Conservation (phyloP, 2,888 invertebrate species). For the Philereme transversata region DNA sequence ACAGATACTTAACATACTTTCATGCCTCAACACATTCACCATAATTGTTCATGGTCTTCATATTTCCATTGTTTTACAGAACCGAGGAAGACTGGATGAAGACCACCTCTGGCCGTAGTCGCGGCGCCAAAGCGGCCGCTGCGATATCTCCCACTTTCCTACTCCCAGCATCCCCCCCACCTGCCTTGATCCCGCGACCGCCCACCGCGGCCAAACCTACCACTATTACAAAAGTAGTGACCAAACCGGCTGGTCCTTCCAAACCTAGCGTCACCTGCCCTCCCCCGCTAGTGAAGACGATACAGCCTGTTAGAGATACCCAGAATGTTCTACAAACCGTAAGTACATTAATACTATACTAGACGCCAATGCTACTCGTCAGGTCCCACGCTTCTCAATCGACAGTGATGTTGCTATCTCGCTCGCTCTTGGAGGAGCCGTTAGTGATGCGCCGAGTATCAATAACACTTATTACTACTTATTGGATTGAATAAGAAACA, state of each 20-base stretch:
- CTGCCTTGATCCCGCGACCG: conserved; percentile 24
- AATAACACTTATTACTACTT: no score
- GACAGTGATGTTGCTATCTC: no score
- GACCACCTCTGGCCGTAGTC: conserved; percentile 53
- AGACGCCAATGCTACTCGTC: no score
- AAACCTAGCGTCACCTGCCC: conserved; percentile 14
- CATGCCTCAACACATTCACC: no score
- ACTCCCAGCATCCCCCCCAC: conserved; percentile 30
- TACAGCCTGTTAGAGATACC: not conserved
- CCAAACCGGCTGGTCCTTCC: not conserved
- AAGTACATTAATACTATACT: no score
- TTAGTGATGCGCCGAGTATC: no score
- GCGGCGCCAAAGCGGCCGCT: conserved; percentile 56
- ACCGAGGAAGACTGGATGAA: conserved; percentile 75
- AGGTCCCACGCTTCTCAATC: no score
- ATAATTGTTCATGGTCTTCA: not conserved
- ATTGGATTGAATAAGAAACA: no score
- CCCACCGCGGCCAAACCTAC: conserved; percentile 12
- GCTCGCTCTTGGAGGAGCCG: no score
- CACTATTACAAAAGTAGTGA: not conserved
- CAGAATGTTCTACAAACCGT: conserved; percentile 3
- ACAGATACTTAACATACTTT: no score
- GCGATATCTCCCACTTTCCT: conserved; percentile 35
- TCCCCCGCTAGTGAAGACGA: conserved; percentile 18
- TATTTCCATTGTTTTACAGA: conserved; percentile 41